phyloP scores from a whole-genome alignment of 2,888 invertebrate genomes.

The Drosophila crucigera region DNA sequence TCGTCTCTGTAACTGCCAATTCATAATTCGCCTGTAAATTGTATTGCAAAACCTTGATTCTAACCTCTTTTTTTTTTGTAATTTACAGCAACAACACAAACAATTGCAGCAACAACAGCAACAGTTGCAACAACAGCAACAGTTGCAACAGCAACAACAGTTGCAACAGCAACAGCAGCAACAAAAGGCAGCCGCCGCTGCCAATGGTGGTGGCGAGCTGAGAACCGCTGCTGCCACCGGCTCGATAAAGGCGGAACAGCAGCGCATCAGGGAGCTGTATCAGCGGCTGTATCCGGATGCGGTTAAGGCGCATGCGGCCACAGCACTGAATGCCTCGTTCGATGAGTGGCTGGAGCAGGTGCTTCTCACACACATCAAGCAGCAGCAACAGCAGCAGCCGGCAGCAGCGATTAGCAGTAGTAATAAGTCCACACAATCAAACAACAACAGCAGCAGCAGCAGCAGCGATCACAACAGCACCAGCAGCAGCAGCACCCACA shows the following conservation, averaged over 20 bases:
- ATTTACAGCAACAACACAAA: conserved; percentile 77
- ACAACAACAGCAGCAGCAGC: conserved; percentile 70
- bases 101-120: conserved; percentile 55
- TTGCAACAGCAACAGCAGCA: conserved; percentile 61
- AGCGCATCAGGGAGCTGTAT: conserved; percentile 82
- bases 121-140: conserved; percentile 33
- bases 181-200: conserved; percentile 41
- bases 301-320: conserved; percentile 76
- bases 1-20: background rate
- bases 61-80: conserved; percentile 3
- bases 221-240: conserved; percentile 37
- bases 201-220: conserved; percentile 41
- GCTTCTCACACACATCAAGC: conserved; percentile 80
- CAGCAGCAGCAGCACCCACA: conserved; percentile 67
- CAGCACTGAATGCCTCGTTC: conserved; percentile 82
- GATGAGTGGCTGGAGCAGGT: conserved; percentile 85
- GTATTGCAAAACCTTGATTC: background rate
- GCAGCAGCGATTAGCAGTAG: conserved; percentile 69
- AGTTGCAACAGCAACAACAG: conserved; percentile 56
- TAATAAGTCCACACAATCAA: conserved; percentile 83
- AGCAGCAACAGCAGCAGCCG: conserved; percentile 71
- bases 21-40: background rate
- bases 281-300: conserved; percentile 84
- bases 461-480: conserved; percentile 68
- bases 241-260: conserved; percentile 74